Base-by-base conservation (phyloP, 1,140 invertebrate species). In the Hyles vespertilio region DNA sequence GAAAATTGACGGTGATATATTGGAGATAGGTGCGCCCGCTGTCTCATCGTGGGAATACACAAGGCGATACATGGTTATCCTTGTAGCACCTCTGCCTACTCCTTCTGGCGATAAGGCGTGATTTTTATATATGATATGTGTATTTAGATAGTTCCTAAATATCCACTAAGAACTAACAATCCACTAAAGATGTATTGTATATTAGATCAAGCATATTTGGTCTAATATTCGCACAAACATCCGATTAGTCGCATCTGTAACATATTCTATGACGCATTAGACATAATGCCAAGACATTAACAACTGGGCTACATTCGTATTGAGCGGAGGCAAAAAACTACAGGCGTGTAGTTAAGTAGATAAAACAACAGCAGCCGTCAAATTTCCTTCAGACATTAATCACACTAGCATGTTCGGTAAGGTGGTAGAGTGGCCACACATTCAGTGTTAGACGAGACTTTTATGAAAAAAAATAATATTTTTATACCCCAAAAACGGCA, bases 321-420 rank as follows among this genome's bases (percentile, higher is more conserved):
- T 59, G 69, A 65, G 64, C 64, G 61, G 55, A 77, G 32, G 48
- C 72, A 83, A 84, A 88, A 88, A 88, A 83, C 70, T 33, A 58
- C 58, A 77, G 79, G 83, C 85, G 82, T 88, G 85, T 81, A 79
- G 82, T 74, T 87, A 88, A 88, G 82, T 88, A 88, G 76, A 84
- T 85, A 79, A 87, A 82, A 88, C 84, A 87, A 87, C 85, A 87
- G 80, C 82, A 78, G 74, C 82, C 82, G 78, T 85, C 85, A 80
- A 88, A 88, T 87, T 88, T 87, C 74, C 79, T 85, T 70, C 67
- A 75, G 77, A 81, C 84, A 87, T 88, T 87, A 88, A 87, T 87
- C 85, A 87, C 81, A 74, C 77, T 72, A 77, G 78, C 78, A 77
- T 78, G 77, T 84, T 84, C 80, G 74, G 74, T 83, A 78, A 79